Percentiles rank a stretch among this genome's conserved stretches.
These are phyloP conservation scores for Acrobasis repandana DNA, from an alignment of 2,888 invertebrate genomes.

Conservation along the genomic window DNA sequence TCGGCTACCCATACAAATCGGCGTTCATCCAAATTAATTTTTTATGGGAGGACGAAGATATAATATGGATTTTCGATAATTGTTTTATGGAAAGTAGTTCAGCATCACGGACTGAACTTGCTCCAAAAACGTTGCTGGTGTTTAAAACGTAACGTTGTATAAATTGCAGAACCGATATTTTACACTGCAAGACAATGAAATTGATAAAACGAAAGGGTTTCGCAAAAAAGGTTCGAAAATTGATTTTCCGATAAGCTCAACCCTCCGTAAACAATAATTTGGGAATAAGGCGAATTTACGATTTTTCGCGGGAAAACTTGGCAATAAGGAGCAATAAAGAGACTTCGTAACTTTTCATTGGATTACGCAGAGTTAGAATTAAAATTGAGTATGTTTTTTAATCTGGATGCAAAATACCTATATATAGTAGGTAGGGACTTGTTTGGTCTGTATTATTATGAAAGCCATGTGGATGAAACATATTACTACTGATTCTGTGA, in stretches of 20 bases:
- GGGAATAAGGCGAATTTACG: constrained; percentile 17
- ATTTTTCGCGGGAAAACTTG: constrained; percentile 12
- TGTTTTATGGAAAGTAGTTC: no score
- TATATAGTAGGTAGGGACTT: no score
- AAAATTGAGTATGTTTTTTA: not conserved
- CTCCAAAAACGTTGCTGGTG: no score
- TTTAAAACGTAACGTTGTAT: no score
- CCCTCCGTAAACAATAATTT: constrained; percentile 21
- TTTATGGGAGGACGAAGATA: no score
- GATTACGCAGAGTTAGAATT: not conserved
- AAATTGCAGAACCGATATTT: not conserved
- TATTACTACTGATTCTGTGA: no score
- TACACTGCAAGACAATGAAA: constrained; percentile 21
- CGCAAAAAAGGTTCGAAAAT: constrained; percentile 14
- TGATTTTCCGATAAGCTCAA: constrained; percentile 8
- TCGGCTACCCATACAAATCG: no score
- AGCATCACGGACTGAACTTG: no score
- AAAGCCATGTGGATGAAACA: no score
- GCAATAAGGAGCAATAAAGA: constrained; percentile 4
- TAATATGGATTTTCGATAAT: no score
- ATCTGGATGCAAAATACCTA: not conserved
- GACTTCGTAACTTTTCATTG: constrained; percentile 18
- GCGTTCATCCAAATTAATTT: no score
- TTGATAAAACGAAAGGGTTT: constrained; percentile 14
- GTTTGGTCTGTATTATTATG: no score